Percentiles rank a stretch among this genome's conserved stretches.
These are phyloP conservation scores for Ceyx melanurus DNA, from an alignment of 2,113 vertebrate species.

Conservation along the genomic window DNA sequence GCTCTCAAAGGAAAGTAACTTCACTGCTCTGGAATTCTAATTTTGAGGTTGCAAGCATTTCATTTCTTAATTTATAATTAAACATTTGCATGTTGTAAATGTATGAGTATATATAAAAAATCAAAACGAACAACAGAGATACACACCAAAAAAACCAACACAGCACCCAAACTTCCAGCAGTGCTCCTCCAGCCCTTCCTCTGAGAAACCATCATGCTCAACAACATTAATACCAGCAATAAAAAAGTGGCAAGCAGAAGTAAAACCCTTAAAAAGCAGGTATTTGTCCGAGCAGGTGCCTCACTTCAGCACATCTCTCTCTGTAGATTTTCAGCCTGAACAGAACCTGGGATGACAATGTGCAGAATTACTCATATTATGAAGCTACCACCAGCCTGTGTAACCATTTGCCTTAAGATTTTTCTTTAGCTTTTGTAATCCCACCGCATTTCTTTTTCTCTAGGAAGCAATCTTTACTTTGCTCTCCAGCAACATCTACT, in stretches of 20 bases:
- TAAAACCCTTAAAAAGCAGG: conserved; percentile 56
- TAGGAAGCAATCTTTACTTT: conserved; percentile 75
- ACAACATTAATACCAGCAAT: conserved; percentile 49
- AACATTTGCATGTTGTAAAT: conserved; percentile 45
- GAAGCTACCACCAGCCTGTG: conserved; percentile 68
- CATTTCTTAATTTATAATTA: conserved; percentile 63
- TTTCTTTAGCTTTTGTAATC: conserved; percentile 66
- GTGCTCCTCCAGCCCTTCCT: conserved; percentile 57
- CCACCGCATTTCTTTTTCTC: conserved; percentile 60
- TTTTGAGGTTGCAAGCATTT: conserved; percentile 62
- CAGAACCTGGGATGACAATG: not conserved
- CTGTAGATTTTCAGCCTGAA: conserved; percentile 1
- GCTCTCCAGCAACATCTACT: conserved; percentile 88
- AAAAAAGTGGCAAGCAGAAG: conserved; percentile 64
- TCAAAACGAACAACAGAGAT: not conserved
- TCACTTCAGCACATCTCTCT: not conserved
- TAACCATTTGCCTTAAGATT: conserved; percentile 59
- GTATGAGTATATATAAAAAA: conserved; percentile 30
- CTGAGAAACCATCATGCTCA: conserved; percentile 56
- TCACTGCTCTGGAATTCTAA: conserved; percentile 62
- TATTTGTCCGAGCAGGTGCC: not conserved
- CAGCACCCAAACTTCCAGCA: not conserved
- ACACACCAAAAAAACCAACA: too few relatives aligned
- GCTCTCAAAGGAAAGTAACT: conserved; percentile 63
- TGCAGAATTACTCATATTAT: conserved; percentile 64